These are phyloP conservation scores for Danio rerio DNA, from an alignment of 2,113 vertebrate species.

Conservation along the genomic window DNA sequence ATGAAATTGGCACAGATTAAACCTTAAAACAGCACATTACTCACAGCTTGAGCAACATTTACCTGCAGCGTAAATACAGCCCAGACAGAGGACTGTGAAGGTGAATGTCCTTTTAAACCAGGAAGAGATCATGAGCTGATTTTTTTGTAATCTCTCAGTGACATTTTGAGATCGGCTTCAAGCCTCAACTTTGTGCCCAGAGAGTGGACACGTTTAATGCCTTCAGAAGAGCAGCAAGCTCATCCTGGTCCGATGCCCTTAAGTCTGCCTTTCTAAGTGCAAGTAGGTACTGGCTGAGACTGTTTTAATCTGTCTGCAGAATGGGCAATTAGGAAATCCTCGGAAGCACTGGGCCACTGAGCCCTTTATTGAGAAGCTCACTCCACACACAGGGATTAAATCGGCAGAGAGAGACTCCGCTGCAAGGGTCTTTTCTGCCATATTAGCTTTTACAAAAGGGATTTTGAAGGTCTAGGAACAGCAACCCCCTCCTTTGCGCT, in stretches of 20 bases:
- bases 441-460: slow-evolving; percentile 69
- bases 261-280: slow-evolving; percentile 8
- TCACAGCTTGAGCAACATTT: too few relatives aligned
- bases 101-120: background rate
- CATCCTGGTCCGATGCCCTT: slow-evolving; percentile 1
- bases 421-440: slow-evolving; percentile 69
- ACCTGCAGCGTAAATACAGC: too few relatives aligned
- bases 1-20: too few relatives aligned
- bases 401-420: slow-evolving; percentile 57
- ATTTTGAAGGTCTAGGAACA: slow-evolving; percentile 60
- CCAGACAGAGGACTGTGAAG: too few relatives aligned
- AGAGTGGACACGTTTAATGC: background rate
- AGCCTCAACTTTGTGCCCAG: background rate
- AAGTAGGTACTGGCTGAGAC: slow-evolving; percentile 30
- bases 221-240: background rate
- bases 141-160: background rate
- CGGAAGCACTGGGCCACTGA: slow-evolving; percentile 58
- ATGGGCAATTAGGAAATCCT: slow-evolving; percentile 64
- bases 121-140: background rate
- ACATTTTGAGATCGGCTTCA: background rate
- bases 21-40: too few relatives aligned
- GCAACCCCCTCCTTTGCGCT: slow-evolving; percentile 28
- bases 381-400: slow-evolving; percentile 62
- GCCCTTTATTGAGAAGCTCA: slow-evolving; percentile 57
- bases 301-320: slow-evolving; percentile 61